Percentiles rank a stretch among this genome's conserved stretches.
Conservation (phyloP, 2,888 invertebrate genomes). For the Ophion obscuratus region DNA sequence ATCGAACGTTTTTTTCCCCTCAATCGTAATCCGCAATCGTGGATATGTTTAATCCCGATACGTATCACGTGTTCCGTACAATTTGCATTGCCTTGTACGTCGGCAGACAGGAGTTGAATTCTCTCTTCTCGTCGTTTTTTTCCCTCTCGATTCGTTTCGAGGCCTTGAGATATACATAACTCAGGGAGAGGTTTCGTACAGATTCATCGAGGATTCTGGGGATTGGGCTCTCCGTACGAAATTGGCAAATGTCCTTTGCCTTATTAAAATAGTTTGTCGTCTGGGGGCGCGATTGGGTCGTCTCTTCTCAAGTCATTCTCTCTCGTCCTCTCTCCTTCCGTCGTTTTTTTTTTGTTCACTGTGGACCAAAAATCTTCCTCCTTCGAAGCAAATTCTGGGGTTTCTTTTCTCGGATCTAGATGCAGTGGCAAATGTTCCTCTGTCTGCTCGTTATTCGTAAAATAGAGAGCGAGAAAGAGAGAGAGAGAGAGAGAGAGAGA, state of each 20-base stretch:
- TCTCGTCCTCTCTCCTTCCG: constrained; percentile 11
- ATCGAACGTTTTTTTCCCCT: not conserved
- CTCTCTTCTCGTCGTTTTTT: constrained; percentile 41
- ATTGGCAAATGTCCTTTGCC: constrained; percentile 73
- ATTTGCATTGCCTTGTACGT: constrained; percentile 53
- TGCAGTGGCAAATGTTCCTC: constrained; percentile 73
- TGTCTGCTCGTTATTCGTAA: constrained; percentile 42
- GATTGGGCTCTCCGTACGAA: constrained; percentile 65
- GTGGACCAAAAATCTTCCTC: constrained; percentile 28
- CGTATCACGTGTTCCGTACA: constrained; percentile 41
- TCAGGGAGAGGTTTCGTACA: constrained; percentile 43
- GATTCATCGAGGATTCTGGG: constrained; percentile 58
- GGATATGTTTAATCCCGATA: not conserved
- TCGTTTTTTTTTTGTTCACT: not conserved
- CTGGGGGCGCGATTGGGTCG: constrained; percentile 49
- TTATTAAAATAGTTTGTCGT: constrained; percentile 76
- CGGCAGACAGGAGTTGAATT: constrained; percentile 43
- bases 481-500: constrained; percentile 4
- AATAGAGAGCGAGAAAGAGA: constrained; percentile 11
- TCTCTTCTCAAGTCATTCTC: constrained; percentile 22
- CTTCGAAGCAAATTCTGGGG: constrained; percentile 68
- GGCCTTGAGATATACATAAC: constrained; percentile 45
- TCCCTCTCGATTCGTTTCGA: constrained; percentile 32
- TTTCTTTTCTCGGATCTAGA: constrained; percentile 73
- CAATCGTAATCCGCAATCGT: not conserved